These are phyloP conservation scores for Mergus octosetaceus DNA, from an alignment of 2,797 vertebrate species.

Conservation along the genomic window DNA sequence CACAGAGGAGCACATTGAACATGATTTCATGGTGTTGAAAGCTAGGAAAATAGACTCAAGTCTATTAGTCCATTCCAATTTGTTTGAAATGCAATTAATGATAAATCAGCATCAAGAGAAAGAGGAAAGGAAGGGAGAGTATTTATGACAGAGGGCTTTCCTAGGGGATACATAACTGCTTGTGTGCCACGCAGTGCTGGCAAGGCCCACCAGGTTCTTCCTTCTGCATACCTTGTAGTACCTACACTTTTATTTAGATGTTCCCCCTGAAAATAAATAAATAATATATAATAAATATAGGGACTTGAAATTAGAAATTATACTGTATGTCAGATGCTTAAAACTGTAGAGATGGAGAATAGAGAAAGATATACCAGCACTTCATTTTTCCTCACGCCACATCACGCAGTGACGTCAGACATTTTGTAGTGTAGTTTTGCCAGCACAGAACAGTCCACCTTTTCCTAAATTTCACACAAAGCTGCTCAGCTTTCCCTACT, in stretches of 20 bases:
- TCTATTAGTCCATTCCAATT: not conserved
- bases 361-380: not conserved
- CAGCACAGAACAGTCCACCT: not conserved
- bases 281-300: not conserved
- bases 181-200: rapidly evolving
- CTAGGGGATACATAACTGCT: not conserved
- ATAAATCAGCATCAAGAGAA: not conserved
- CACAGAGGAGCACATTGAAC: not conserved
- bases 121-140: not conserved
- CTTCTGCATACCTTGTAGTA: not conserved
- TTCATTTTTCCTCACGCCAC: not conserved
- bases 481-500: not conserved
- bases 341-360: not conserved
- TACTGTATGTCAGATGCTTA: not conserved
- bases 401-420: rapidly evolving
- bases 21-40: constrained; percentile 30
- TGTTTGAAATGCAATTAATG: constrained; percentile 10
- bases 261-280: not conserved
- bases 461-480: not conserved
- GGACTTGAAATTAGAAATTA: not conserved
- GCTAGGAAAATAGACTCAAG: not conserved
- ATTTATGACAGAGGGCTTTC: not conserved
- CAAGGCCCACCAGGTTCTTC: not conserved
- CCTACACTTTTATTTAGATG: not conserved
- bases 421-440: not conserved